Evolutionary conservation across 2,113 vertebrate species (phyloP).

Genomic region (Perca flavescens): DNA sequence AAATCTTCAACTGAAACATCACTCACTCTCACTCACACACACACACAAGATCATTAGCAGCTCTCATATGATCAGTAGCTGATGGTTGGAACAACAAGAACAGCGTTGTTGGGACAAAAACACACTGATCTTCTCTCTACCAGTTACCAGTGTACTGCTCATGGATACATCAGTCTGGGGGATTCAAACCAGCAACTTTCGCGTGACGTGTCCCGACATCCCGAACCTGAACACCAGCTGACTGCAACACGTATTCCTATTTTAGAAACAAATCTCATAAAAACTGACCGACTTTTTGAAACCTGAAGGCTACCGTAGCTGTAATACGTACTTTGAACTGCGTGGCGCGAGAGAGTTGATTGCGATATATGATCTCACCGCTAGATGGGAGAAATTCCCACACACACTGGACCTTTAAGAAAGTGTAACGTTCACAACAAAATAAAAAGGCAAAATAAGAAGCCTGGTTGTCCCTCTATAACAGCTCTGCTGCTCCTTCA

Average conservation of each 20-base stretch:
- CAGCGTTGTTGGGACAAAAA: slow-evolving; percentile 45
- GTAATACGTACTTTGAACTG: too few relatives aligned
- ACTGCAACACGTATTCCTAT: background rate
- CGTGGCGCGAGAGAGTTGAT: too few relatives aligned
- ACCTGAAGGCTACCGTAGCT: too few relatives aligned
- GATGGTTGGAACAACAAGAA: slow-evolving; percentile 53
- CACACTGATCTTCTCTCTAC: slow-evolving; percentile 14
- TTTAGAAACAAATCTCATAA: too few relatives aligned
- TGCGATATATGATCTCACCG: too few relatives aligned
- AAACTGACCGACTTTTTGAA: too few relatives aligned
- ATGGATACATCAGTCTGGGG: background rate
- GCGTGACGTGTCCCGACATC: background rate
- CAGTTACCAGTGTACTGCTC: background rate
- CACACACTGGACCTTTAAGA: background rate
- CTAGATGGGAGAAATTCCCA: too few relatives aligned
- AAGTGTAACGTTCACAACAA: background rate
- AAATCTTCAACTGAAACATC: background rate
- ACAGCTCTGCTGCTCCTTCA: slow-evolving; percentile 44
- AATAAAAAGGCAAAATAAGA: background rate
- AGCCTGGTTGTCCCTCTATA: background rate
- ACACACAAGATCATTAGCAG: slow-evolving; percentile 47
- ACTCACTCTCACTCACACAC: background rate
- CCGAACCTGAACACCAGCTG: background rate
- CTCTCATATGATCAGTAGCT: slow-evolving; percentile 71
- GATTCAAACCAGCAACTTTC: background rate